phyloP scores from a whole-genome alignment of 2,888 invertebrate species.

The Euzetes globulus region DNA sequence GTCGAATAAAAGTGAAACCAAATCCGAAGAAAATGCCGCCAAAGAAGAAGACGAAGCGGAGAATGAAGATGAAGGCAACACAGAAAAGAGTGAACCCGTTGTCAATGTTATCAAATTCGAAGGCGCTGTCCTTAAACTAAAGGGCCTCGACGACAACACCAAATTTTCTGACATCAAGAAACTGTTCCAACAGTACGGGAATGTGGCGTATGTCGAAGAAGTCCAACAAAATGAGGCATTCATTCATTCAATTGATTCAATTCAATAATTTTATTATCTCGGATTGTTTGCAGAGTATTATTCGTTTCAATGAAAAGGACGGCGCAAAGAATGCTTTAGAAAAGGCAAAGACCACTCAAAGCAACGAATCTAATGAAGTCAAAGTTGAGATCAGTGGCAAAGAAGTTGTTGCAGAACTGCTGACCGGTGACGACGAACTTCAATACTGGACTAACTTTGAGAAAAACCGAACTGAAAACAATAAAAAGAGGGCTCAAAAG shows the following conservation, averaged over 20 bases:
- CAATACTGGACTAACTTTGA: conserved; percentile 30
- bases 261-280: conserved; percentile 38
- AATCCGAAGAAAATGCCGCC: conserved; percentile 41
- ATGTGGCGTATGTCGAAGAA: conserved; percentile 46
- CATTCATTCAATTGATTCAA: neutral
- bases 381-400: conserved; percentile 35
- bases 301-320: conserved; percentile 47
- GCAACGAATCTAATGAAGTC: conserved; percentile 17
- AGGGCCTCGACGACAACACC: conserved; percentile 56
- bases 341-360: conserved; percentile 33
- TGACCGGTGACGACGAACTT: conserved; percentile 30
- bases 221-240: conserved; percentile 44
- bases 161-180: conserved; percentile 67
- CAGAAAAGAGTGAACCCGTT: conserved; percentile 39
- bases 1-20: conserved; percentile 27
- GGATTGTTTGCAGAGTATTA: conserved; percentile 43
- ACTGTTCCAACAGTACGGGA: conserved; percentile 54
- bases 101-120: conserved; percentile 46
- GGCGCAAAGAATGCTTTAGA: conserved; percentile 43
- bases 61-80: conserved; percentile 39
- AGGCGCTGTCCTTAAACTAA: conserved; percentile 58
- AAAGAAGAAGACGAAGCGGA: conserved; percentile 38
- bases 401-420: conserved; percentile 14
- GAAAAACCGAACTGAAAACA: neutral
- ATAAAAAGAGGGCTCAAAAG: neutral